Percentiles rank a stretch among this genome's conserved stretches.
Evolutionary conservation across 1,140 invertebrate genomes (phyloP).

Genomic region (Drosophila hydei): DNA sequence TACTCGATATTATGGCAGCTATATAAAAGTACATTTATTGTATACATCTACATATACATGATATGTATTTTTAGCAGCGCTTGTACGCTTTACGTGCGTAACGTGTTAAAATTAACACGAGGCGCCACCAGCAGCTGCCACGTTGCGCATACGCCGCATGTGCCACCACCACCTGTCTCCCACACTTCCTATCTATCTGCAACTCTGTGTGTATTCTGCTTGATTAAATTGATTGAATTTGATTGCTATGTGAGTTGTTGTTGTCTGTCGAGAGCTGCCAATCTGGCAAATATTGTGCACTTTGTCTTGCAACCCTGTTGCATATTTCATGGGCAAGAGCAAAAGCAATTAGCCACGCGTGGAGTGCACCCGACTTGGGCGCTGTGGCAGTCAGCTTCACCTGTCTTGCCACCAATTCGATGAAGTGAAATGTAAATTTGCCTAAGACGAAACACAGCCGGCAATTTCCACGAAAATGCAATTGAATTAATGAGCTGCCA

Average conservation of each 20-base stretch:
- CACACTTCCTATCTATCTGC: neutral
- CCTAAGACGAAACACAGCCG: conserved; percentile 29
- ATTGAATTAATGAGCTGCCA: conserved; percentile 69
- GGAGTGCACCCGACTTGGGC: conserved; percentile 19
- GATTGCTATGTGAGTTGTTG: conserved; percentile 57
- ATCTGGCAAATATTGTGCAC: conserved; percentile 27
- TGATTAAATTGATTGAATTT: conserved; percentile 82
- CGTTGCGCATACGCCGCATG: conserved; percentile 64
- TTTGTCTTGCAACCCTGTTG: conserved; percentile 37
- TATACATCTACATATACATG: conserved; percentile 46
- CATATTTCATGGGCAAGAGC: conserved; percentile 37
- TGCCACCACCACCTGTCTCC: neutral
- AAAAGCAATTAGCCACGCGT: conserved; percentile 42
- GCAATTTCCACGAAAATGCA: conserved; percentile 72
- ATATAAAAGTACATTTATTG: conserved; percentile 69
- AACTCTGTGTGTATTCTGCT: conserved; percentile 25
- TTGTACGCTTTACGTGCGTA: conserved; percentile 68
- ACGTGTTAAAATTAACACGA: conserved; percentile 79
- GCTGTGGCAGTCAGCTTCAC: conserved; percentile 16
- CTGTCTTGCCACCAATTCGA: conserved; percentile 34
- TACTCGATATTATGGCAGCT: conserved; percentile 78
- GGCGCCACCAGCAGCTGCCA: conserved; percentile 42
- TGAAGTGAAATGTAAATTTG: conserved; percentile 64
- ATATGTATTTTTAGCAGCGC: conserved; percentile 76
- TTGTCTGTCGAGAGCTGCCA: conserved; percentile 3